Evolutionary conservation across 2,113 vertebrate genomes (phyloP).

Genomic region (Phaetusa simplex): DNA sequence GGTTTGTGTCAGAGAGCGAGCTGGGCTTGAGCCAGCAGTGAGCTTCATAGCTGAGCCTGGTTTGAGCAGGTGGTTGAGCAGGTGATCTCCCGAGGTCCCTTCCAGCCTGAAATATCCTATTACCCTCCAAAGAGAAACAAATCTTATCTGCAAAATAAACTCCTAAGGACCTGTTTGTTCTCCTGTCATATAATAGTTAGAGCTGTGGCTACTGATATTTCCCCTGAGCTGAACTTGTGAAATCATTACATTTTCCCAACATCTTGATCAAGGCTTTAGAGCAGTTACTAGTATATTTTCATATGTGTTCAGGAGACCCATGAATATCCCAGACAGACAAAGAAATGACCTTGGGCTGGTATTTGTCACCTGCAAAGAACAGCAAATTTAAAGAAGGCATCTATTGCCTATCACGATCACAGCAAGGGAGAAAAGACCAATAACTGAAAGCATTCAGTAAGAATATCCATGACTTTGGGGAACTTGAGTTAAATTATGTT

Average conservation of each 20-base stretch:
- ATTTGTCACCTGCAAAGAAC: not conserved
- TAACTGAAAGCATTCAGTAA: not conserved
- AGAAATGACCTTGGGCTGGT: not conserved
- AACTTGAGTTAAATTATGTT: not conserved
- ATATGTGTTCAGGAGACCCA: not conserved
- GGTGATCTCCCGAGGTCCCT: not conserved
- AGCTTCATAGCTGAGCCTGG: not conserved
- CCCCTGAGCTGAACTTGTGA: not conserved
- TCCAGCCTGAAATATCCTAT: not conserved
- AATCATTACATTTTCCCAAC: not conserved
- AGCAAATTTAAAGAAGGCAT: not conserved
- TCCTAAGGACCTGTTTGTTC: not conserved
- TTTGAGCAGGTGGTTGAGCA: not conserved
- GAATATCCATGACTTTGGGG: not conserved
- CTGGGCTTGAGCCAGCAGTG: not conserved
- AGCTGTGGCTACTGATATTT: not conserved
- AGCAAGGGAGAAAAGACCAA: not conserved
- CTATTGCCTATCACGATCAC: not conserved
- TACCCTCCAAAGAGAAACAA: not conserved
- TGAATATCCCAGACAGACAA: not conserved
- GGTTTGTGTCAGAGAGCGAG: not conserved
- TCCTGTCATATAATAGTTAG: not conserved
- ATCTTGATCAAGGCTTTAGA: not conserved
- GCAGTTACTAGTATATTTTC: not conserved
- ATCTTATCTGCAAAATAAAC: not conserved